Percentiles rank a stretch among this genome's conserved stretches.
These are phyloP conservation scores for Cyrtonyx montezumae DNA, from an alignment of 2,113 vertebrate genomes.

Conservation along the genomic window DNA sequence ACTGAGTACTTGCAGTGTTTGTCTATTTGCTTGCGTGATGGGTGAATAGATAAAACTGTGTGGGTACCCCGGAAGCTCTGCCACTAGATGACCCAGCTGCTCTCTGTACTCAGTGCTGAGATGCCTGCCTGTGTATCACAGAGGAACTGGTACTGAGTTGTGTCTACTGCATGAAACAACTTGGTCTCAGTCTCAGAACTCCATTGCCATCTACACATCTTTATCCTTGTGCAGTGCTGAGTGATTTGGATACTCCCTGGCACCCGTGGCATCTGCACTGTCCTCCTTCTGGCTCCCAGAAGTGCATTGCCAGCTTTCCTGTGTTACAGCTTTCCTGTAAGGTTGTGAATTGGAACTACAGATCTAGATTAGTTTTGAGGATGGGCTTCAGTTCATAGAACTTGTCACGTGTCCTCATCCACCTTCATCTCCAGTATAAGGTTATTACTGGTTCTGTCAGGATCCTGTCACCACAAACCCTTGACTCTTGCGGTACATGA, in stretches of 20 bases:
- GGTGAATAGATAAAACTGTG: not conserved
- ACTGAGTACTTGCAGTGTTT: not conserved
- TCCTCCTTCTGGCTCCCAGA: not conserved
- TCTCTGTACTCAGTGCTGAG: not conserved
- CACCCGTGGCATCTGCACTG: rapidly evolving
- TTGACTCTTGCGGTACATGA: not conserved
- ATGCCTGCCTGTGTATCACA: not conserved
- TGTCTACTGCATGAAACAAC: not conserved
- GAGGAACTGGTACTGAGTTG: not conserved
- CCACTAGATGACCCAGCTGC: not conserved
- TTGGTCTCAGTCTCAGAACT: not conserved
- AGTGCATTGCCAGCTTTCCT: not conserved
- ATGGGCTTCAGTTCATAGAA: not conserved
- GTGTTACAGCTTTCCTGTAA: not conserved
- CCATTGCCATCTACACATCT: not conserved
- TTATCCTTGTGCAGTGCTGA: not conserved
- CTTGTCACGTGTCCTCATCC: not conserved
- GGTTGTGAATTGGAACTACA: not conserved
- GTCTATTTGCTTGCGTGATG: not conserved
- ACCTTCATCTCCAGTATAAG: not conserved
- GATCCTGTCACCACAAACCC: not conserved
- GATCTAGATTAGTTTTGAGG: not conserved
- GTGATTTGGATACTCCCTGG: not conserved
- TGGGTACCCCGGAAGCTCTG: not conserved
- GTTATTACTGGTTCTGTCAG: not conserved